Evolutionary conservation across 2,888 invertebrate genomes (phyloP), one percentile per base, ranked within the genome.

Genomic region (Laothoe populi): DNA sequence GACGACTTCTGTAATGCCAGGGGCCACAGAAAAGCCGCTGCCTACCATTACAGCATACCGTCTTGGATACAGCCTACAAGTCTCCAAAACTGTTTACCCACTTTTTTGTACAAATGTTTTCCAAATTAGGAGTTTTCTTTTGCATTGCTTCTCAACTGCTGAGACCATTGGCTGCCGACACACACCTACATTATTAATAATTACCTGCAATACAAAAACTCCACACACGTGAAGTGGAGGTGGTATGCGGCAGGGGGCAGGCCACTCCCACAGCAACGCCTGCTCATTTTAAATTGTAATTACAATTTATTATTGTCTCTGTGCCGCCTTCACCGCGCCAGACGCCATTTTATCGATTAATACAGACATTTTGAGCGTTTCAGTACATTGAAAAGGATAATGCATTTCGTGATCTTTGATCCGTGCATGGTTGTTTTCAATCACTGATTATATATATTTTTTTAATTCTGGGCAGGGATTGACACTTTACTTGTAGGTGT

Each of bases 211-310:
- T 75, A 78, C 81, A 89, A 88, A 85, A 88, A 89, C 81, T 88
- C 85, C 88, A 89, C 86, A 86, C 86, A 87, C 79, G 81, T 80
- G 85, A 73, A 82, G 74, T 64, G 75, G 76, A 86, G 86, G 86
- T 86, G 85, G 85, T 78, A 78, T 77, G 81, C 73, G 77, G 82
- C 77, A 81, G 84, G 85, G 85, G 86, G 84, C 81, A 80, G 83
- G 90, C 91, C 90, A 83, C 91, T 81, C 92, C 91, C 89, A 73
- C 88, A 82, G 79, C 84, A 86, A 84, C 91, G 91, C 92, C 92
- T 87, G 92, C 91, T 92, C 91, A 92, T 92, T 92, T 92, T 90
- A 92, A 92, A 92, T 91, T 92, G 92, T 92, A 92, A 92, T 92
- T 91, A 91, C 91, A 89, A 91, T 92, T 90, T 91, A 92, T 92